Conservation (phyloP, 2,888 invertebrate species). For the Athripsodes cinereus region DNA sequence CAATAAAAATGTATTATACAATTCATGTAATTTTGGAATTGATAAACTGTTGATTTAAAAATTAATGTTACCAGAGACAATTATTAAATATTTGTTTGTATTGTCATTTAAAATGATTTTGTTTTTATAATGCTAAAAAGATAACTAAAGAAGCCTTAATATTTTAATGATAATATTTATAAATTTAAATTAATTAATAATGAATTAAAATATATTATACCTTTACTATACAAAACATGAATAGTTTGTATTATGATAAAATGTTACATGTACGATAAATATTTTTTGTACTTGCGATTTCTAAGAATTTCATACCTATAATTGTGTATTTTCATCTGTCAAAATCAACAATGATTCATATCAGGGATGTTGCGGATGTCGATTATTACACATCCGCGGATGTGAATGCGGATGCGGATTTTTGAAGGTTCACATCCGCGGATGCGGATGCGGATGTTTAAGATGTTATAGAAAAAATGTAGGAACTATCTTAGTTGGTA, state of each 20-base stretch:
- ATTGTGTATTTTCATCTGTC: too few species aligned
- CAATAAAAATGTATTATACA: too few species aligned
- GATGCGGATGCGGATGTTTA: too few species aligned
- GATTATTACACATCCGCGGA: too few species aligned
- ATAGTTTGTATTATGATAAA: not conserved
- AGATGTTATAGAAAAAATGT: too few species aligned
- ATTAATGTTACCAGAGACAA: not conserved
- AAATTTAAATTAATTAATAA: too few species aligned
- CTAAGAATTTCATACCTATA: not conserved
- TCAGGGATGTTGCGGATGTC: too few species aligned
- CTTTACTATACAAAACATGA: not conserved
- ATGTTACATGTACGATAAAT: not conserved
- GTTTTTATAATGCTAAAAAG: not conserved
- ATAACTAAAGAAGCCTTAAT: not conserved
- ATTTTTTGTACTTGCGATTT: not conserved
- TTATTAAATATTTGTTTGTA: too few species aligned
- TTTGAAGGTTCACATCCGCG: too few species aligned
- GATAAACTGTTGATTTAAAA: not conserved
- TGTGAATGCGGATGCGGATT: too few species aligned
- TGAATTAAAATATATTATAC: not conserved
- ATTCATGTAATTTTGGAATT: not conserved
- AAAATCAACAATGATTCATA: too few species aligned
- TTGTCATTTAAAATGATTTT: slow-evolving; percentile 1
- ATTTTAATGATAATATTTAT: not conserved
- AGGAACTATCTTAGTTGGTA: too few species aligned